These are phyloP conservation scores for Plusia festucae DNA, from an alignment of 2,888 invertebrate genomes.

Conservation along the genomic window DNA sequence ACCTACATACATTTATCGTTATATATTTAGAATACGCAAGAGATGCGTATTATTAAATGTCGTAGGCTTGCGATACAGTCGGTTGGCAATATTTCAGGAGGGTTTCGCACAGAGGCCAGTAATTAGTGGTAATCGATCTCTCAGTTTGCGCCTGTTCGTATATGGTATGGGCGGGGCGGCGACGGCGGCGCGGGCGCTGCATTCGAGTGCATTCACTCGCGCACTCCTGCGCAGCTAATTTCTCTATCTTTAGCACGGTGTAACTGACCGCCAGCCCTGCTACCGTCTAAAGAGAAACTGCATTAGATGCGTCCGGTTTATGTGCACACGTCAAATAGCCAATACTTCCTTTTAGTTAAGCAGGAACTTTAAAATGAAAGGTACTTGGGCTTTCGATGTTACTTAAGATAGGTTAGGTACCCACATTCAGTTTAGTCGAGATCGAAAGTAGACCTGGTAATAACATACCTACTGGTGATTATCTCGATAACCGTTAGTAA, in stretches of 20 bases:
- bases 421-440: conserved; percentile 51
- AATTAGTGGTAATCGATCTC: conserved; percentile 88
- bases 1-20: neutral
- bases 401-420: conserved; percentile 45
- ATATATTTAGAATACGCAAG: conserved; percentile 5
- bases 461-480: conserved; percentile 63
- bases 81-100: conserved; percentile 70
- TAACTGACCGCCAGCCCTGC: conserved; percentile 84
- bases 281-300: conserved; percentile 83
- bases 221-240: conserved; percentile 83
- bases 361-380: conserved; percentile 43
- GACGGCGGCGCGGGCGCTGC: conserved; percentile 58
- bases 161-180: conserved; percentile 79
- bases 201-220: conserved; percentile 82
- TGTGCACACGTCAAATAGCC: conserved; percentile 74
- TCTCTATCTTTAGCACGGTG: conserved; percentile 88
- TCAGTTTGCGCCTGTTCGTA: conserved; percentile 80
- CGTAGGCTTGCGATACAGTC: conserved; percentile 63
- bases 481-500: conserved; percentile 66
- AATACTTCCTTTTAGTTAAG: conserved; percentile 55
- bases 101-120: conserved; percentile 74
- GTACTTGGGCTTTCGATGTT: conserved; percentile 38
- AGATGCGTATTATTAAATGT: conserved; percentile 59
- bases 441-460: conserved; percentile 72
- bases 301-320: conserved; percentile 87